phyloP scores from a whole-genome alignment of 2,113 vertebrate species.

The Leptosomus discolor region DNA sequence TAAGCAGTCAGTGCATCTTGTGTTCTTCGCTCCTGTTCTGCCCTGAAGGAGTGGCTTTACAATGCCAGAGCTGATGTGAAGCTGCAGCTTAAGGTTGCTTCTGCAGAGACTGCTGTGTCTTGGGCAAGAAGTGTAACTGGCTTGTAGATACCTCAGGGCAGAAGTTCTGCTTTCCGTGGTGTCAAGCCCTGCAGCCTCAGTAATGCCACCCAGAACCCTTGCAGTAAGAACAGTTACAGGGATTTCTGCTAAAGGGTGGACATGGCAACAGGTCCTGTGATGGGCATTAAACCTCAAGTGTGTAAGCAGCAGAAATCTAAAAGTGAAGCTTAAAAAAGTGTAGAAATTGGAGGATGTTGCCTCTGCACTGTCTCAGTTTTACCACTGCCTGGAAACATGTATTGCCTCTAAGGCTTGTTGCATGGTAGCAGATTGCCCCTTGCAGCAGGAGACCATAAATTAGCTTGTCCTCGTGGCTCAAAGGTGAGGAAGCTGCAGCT shows the following conservation, averaged over 20 bases:
- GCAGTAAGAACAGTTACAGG: background rate
- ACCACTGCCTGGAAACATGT: background rate
- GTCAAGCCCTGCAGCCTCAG: background rate
- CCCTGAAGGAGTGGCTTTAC: background rate
- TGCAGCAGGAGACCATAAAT: background rate
- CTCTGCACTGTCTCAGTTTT: background rate
- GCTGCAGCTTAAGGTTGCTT: background rate
- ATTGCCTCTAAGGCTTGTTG: background rate
- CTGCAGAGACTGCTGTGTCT: background rate
- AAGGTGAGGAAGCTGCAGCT: background rate
- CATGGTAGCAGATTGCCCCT: background rate
- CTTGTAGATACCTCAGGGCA: background rate
- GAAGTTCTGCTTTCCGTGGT: background rate
- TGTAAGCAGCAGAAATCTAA: background rate
- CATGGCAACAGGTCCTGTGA: background rate
- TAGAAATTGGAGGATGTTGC: background rate
- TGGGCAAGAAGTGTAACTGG: background rate
- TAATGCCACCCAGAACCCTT: background rate
- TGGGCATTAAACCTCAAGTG: background rate
- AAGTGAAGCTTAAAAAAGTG: background rate
- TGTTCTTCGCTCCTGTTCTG: background rate
- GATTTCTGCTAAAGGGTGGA: background rate
- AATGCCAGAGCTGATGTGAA: background rate
- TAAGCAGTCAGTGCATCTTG: background rate
- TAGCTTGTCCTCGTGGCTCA: background rate